Evolutionary conservation across 2,888 invertebrate genomes (phyloP).

Genomic region (Drosophila robusta): DNA sequence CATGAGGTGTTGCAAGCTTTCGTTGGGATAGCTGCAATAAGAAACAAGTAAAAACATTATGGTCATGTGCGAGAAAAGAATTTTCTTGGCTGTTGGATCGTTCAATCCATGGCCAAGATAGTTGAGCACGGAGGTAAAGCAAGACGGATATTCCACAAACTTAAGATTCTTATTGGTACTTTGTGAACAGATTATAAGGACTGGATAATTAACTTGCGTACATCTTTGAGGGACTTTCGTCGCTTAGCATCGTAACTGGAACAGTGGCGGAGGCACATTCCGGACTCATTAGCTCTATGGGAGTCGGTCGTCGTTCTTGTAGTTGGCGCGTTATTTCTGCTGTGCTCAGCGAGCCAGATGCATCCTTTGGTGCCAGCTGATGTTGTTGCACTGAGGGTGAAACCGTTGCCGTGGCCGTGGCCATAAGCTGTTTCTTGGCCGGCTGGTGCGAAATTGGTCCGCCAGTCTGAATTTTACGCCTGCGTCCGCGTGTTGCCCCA

Average conservation of each 20-base stretch:
- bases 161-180: no score
- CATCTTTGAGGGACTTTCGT: slow-evolving; percentile 95
- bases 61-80: no score
- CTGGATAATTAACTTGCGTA: slow-evolving; percentile 69
- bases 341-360: slow-evolving; percentile 95
- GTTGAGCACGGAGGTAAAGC: no score
- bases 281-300: slow-evolving; percentile 89
- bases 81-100: no score
- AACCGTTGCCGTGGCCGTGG: slow-evolving; percentile 83
- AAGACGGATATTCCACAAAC: no score
- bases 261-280: slow-evolving; percentile 95
- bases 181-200: background rate
- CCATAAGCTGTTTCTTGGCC: slow-evolving; percentile 72
- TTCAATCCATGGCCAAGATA: no score
- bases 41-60: background rate
- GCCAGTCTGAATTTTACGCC: slow-evolving; percentile 66
- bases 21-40: slow-evolving; percentile 91
- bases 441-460: slow-evolving; percentile 32
- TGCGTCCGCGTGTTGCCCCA: slow-evolving; percentile 75
- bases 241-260: slow-evolving; percentile 97
- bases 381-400: slow-evolving; percentile 60
- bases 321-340: slow-evolving; percentile 96
- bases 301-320: slow-evolving; percentile 91
- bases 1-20: slow-evolving; percentile 89
- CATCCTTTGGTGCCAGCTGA: slow-evolving; percentile 85